A percentile compares a stretch with the other conserved stretches of the same genome.
Evolutionary conservation across 2,888 invertebrate genomes (phyloP).

Genomic region (Ormyrus nitidulus): DNA sequence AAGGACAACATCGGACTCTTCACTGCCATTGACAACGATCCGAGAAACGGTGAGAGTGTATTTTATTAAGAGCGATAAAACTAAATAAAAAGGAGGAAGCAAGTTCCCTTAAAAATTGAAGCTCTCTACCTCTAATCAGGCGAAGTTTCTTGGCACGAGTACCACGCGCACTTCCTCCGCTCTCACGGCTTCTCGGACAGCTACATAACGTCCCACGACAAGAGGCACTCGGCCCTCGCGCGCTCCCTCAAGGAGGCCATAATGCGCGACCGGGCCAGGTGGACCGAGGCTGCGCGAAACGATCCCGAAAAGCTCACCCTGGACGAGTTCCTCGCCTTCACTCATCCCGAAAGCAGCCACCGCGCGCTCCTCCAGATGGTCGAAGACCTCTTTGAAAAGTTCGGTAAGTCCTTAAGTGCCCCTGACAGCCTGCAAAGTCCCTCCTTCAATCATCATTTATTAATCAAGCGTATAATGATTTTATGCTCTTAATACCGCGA

Average conservation of each 20-base stretch:
- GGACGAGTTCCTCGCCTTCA: slow-evolving; percentile 87
- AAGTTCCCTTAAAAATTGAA: neutral
- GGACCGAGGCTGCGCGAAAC: slow-evolving; percentile 86
- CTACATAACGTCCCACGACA: slow-evolving; percentile 81
- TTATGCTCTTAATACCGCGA: no score
- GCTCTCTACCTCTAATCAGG: slow-evolving; percentile 71
- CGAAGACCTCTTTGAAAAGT: slow-evolving; percentile 85
- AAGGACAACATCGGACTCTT: slow-evolving; percentile 82
- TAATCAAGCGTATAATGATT: no score
- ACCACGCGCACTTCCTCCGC: slow-evolving; percentile 84
- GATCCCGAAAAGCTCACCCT: slow-evolving; percentile 85
- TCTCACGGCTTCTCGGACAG: slow-evolving; percentile 82
- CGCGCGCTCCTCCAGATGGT: slow-evolving; percentile 78
- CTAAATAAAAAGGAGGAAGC: slow-evolving; percentile 58
- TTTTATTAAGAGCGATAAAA: neutral
- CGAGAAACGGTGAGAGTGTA: slow-evolving; percentile 78
- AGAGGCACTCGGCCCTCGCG: slow-evolving; percentile 81
- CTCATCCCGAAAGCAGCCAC: slow-evolving; percentile 87
- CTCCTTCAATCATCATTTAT: no score
- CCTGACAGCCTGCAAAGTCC: no score
- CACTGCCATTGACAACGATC: slow-evolving; percentile 81
- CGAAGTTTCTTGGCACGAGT: slow-evolving; percentile 87
- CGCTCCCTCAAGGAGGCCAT: slow-evolving; percentile 83
- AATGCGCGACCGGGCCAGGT: slow-evolving; percentile 85
- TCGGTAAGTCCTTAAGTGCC: slow-evolving; percentile 76